Evolutionary conservation across 2,797 vertebrate genomes (phyloP), one percentile per base, ranked within the genome.

Genomic region (Macrochelys suwanniensis): DNA sequence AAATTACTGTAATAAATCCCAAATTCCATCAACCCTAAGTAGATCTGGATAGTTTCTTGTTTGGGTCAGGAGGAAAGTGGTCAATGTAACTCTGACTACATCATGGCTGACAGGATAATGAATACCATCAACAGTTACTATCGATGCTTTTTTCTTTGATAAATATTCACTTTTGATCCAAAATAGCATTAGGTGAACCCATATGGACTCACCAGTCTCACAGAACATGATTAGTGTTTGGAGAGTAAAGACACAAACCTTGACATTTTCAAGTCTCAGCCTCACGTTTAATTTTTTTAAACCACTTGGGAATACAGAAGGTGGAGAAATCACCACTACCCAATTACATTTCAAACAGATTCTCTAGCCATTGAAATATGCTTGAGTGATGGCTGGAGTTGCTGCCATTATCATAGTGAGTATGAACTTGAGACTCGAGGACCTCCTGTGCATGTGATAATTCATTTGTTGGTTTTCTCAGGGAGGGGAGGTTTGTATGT

Each of bases 231-330:
- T 89, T 95, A 85, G 91, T 91, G 95, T 87, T 89, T 94, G 78
- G 96, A 85, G 96, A 87, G 90, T 92, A 90, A 4, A 91, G 89
- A 80, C 71, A 84, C 54, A 42, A 80, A 94, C 94, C 97, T 96
- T 94, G 85, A 96, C 94, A 85, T 94, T 89, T 94, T 95, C 92
- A 93, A 97, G 97, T 93, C 94, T 82, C 68, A 94, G 92, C 82
- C 95, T 94, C 85, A 51, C 12, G 25, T 92, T 7, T 31, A 31
- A 28, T 92, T 84, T 89, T 96, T 95, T 90, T 31, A 85, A 83
- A 93, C 85, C 81, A 65, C n/a, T 74, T 89, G 85, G 90, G 80
- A 91, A 95, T 61, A 33, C 13, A 61, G 59, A 33, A 61, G 59
- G 31, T 33, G 77, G 9, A 42, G 23, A 71, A 42, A 42, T 25